phyloP scores from a whole-genome alignment of 2,113 vertebrate species.

The Ondatra zibethicus region DNA sequence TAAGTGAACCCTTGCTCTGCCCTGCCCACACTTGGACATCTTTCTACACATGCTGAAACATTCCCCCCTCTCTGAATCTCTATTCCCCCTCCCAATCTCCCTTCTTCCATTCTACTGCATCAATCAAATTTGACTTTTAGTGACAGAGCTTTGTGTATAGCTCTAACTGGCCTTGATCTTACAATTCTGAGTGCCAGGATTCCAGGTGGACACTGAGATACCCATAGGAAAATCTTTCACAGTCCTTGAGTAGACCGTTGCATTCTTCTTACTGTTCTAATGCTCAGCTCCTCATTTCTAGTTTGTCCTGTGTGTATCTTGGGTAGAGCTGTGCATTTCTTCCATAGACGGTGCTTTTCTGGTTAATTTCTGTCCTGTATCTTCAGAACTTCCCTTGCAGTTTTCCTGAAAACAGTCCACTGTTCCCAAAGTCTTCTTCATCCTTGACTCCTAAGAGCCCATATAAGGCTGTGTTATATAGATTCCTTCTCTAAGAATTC shows the following conservation, averaged over 20 bases:
- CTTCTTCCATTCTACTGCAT: not conserved
- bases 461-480: fast-evolving
- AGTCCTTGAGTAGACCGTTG: not conserved
- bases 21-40: not conserved
- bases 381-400: not conserved
- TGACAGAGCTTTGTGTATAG: not conserved
- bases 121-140: not conserved
- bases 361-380: not conserved
- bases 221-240: not conserved
- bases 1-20: not conserved
- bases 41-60: not conserved
- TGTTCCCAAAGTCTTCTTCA: not conserved
- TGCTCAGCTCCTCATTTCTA: not conserved
- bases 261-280: not conserved
- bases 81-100: not conserved
- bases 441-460: not conserved
- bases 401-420: not conserved
- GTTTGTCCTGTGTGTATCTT: not conserved
- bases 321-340: fast-evolving
- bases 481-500: not conserved
- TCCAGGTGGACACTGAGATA: not conserved
- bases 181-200: not conserved
- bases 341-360: not conserved
- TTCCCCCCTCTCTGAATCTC: not conserved
- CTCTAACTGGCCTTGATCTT: not conserved